Evolutionary conservation across 2,797 vertebrate species (phyloP), one percentile per base, ranked within the genome.

Genomic region (Platalea minor): DNA sequence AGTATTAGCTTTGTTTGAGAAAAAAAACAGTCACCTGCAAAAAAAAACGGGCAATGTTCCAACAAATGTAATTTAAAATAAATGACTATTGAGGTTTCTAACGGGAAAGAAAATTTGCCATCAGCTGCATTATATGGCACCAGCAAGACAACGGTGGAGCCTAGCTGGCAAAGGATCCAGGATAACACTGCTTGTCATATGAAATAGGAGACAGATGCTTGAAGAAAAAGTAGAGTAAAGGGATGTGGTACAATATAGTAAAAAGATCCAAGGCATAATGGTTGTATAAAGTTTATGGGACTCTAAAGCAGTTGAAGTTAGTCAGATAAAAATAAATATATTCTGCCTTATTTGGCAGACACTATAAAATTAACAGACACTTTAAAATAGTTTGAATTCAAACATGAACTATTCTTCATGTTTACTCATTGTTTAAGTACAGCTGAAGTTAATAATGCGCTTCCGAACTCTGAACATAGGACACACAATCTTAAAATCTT

Each of bases 171-270:
- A 88, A 39, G 15, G 56, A 87, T 25, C 37, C 37, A 43, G 21
- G 39, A 56, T 17, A 88, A 80, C 23, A 56, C 25, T 68, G 12
- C 53, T 87, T 82, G 35, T 51, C 5, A 2, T 25, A 28, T 10
- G 53, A 78, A 93, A 95, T 0, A 81, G 33, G 35, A 95, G 85
- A 54, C 8, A 88, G n/a, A 35, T 48, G 21, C 54, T 57, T 29
- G 37, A 91, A 78, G 50, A 77, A 81, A 87, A 86, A 81, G 43
- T 31, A 68, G 67, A 96, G 63, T 59, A 73, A 85, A 84, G 79
- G 24, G 37, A 70, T 0, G 1, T 0, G 1, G 54, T 25, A 70
- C 54, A 0, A 0, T 11, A 15, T 3, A 61, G 28, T 26, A 68
- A 79, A 87, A 83, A 24, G 13, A 89, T 54, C 28, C 50, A 63